A percentile compares a stretch with the other conserved stretches of the same genome.
Conservation (phyloP, 1,140 invertebrate species). For the Latrodectus geometricus region DNA sequence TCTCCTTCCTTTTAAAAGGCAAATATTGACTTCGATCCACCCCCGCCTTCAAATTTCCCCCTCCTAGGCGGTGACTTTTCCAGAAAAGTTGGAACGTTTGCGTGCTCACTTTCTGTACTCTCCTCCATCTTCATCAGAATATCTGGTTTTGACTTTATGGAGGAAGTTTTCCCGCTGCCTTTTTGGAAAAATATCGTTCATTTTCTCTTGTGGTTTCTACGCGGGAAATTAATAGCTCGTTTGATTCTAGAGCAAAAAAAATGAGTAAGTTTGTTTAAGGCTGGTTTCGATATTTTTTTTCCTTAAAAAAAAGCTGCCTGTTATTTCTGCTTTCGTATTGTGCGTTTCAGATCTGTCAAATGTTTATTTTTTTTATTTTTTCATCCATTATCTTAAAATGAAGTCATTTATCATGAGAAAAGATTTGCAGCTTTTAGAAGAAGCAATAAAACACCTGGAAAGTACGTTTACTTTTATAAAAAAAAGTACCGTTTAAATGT, state of each 20-base stretch:
- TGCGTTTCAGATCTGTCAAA: no score
- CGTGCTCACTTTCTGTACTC: not conserved
- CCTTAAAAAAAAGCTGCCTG: no score
- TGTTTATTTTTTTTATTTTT: no score
- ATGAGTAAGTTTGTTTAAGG: no score
- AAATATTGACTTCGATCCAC: conserved; percentile 45
- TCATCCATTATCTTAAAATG: no score
- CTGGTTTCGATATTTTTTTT: not conserved
- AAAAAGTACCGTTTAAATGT: no score
- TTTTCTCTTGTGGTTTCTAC: not conserved
- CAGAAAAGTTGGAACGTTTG: not conserved
- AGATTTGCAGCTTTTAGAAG: no score
- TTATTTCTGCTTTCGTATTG: no score
- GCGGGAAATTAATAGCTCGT: conserved; percentile 32
- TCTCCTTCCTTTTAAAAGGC: conserved; percentile 30
- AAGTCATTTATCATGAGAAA: no score
- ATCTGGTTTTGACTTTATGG: conserved; percentile 29
- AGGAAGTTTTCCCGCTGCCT: not conserved
- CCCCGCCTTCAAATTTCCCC: not conserved
- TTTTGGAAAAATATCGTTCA: not conserved
- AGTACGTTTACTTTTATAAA: no score
- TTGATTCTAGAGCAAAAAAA: not conserved
- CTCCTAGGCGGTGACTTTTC: not conserved
- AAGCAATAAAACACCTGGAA: no score
- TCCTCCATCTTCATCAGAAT: conserved; percentile 44